Evolutionary conservation across 1,140 invertebrate genomes (phyloP).

Genomic region (Drosophila miranda): DNA sequence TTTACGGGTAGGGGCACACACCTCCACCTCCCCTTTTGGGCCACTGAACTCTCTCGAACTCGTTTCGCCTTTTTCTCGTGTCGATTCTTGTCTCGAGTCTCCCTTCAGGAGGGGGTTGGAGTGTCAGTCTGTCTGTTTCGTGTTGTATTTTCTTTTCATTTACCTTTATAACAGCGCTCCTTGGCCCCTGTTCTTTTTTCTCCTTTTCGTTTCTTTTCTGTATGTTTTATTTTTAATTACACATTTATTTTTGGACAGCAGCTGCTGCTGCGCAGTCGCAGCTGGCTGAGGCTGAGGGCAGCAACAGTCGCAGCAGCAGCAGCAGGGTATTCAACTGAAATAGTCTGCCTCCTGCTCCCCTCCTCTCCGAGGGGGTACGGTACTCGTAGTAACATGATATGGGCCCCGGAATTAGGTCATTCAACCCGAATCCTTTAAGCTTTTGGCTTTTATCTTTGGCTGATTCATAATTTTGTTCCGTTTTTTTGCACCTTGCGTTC

Average conservation of each 20-base stretch:
- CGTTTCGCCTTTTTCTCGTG: constrained; percentile 3
- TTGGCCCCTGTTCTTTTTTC: constrained; percentile 12
- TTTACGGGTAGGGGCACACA: background rate
- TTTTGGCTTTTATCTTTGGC: constrained; percentile 18
- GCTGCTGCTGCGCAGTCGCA: constrained; percentile 69
- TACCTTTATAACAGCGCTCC: constrained; percentile 24
- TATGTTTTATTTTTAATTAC: constrained; percentile 72
- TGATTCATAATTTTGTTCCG: constrained; percentile 38
- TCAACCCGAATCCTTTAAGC: constrained; percentile 50
- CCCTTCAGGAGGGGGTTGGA: constrained; percentile 25
- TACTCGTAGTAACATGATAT: constrained; percentile 54
- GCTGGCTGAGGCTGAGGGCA: constrained; percentile 35
- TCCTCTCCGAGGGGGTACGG: constrained; percentile 10
- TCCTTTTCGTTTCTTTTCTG: constrained; percentile 22
- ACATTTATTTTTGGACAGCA: constrained; percentile 61
- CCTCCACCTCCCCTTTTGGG: constrained; percentile 22
- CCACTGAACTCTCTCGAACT: constrained; percentile 51
- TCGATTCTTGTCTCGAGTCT: constrained; percentile 6
- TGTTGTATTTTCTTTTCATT: constrained; percentile 15
- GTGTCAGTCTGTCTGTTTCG: constrained; percentile 9
- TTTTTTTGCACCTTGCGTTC: constrained; percentile 43
- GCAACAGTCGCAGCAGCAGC: background rate
- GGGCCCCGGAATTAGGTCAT: constrained; percentile 56
- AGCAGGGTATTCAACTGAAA: constrained; percentile 52
- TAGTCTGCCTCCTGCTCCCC: constrained; percentile 2